Evolutionary conservation across 2,113 vertebrate genomes (phyloP).

Genomic region (Burhinus bistriatus): DNA sequence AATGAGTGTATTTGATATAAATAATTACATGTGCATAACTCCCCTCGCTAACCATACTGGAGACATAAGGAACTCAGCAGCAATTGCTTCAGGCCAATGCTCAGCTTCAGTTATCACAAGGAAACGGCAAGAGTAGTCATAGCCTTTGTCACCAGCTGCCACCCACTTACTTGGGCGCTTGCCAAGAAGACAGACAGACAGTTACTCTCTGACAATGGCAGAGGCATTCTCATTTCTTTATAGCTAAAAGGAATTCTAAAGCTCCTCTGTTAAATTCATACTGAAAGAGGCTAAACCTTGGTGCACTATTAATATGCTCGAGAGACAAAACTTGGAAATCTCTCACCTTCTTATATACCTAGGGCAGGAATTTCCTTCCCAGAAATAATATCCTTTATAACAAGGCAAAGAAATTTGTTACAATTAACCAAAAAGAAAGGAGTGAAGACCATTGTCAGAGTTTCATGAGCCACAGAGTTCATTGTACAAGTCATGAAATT

Average conservation of each 20-base stretch:
- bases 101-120: neutral
- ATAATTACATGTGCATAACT: neutral
- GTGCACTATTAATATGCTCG: neutral
- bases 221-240: neutral
- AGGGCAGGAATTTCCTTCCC: neutral
- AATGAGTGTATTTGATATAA: neutral
- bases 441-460: neutral
- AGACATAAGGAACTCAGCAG: neutral
- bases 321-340: neutral
- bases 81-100: neutral
- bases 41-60: neutral
- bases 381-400: slow-evolving; percentile 1
- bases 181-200: neutral
- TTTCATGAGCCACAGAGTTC: neutral
- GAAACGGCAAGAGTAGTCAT: neutral
- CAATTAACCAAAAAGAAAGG: slow-evolving; percentile 7
- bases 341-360: neutral
- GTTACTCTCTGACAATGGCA: neutral
- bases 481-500: neutral
- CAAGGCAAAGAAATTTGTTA: neutral
- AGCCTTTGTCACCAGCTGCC: slow-evolving; percentile 32
- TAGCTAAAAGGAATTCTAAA: neutral
- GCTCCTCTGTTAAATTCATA: neutral
- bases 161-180: neutral
- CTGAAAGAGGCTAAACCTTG: neutral